phyloP scores from a whole-genome alignment of 1,140 invertebrate species.

The Bombyx mandarina region DNA sequence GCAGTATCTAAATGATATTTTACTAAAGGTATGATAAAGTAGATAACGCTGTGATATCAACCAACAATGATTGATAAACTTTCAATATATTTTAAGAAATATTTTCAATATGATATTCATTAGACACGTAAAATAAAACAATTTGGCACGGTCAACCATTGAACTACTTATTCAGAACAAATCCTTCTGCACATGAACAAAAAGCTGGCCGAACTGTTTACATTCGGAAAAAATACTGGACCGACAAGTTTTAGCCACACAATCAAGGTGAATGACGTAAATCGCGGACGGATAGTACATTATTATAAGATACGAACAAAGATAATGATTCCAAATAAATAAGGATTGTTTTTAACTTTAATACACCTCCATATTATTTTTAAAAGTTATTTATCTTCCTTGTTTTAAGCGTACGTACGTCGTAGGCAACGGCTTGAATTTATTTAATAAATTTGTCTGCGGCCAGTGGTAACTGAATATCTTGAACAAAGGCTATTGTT shows the following conservation, averaged over 20 bases:
- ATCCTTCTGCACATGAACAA: slow-evolving; percentile 24
- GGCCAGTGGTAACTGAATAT: slow-evolving; percentile 16
- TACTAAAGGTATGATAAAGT: slow-evolving; percentile 32
- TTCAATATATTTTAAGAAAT: no score
- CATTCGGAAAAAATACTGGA: slow-evolving; percentile 52
- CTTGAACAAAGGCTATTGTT: slow-evolving; percentile 60
- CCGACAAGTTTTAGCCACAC: slow-evolving; percentile 42
- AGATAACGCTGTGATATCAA: slow-evolving; percentile 35
- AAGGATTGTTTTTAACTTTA: not conserved
- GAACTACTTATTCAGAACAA: slow-evolving; percentile 12
- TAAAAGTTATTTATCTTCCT: slow-evolving; percentile 4
- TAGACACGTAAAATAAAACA: slow-evolving; percentile 4
- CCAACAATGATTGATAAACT: slow-evolving; percentile 25
- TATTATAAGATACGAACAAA: slow-evolving; percentile 7
- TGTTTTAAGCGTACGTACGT: slow-evolving; percentile 21
- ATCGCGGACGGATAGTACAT: slow-evolving; percentile 14
- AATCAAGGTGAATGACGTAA: slow-evolving; percentile 45
- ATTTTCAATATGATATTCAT: not conserved
- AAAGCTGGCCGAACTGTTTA: slow-evolving; percentile 45
- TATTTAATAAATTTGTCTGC: slow-evolving; percentile 19
- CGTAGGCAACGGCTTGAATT: slow-evolving; percentile 24
- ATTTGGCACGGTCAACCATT: slow-evolving; percentile 3
- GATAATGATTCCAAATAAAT: no score
- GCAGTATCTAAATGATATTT: slow-evolving; percentile 23
- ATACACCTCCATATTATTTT: not conserved